phyloP scores from a whole-genome alignment of 2,888 invertebrate genomes.

The Oasisia sp. region DNA sequence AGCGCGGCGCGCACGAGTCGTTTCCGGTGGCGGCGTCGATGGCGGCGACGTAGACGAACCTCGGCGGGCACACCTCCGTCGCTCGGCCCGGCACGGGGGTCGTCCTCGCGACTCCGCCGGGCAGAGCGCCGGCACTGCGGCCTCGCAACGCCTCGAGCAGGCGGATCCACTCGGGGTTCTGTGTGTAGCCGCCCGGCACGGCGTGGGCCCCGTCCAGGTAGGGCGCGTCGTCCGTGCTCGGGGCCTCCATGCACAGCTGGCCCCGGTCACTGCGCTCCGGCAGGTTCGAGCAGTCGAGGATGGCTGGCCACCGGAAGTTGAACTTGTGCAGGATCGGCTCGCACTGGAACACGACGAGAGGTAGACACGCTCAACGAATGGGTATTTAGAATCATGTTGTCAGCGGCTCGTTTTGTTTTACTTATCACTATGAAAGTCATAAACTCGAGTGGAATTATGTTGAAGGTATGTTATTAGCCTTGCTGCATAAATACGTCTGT shows the following conservation, averaged over 20 bases:
- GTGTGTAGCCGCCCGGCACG: conserved; percentile 26
- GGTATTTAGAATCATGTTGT: too few relatives aligned
- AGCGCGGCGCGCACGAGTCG: conserved; percentile 65
- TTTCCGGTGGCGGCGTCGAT: conserved; percentile 35
- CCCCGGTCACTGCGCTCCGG: conserved; percentile 71
- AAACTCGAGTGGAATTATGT: too few relatives aligned
- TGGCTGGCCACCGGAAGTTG: conserved; percentile 76
- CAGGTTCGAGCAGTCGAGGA: conserved; percentile 82
- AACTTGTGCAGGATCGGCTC: conserved; percentile 74
- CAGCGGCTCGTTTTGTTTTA: too few relatives aligned
- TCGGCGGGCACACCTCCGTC: conserved; percentile 47
- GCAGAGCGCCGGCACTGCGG: not conserved
- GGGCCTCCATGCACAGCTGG: conserved; percentile 81
- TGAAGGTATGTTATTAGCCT: too few relatives aligned
- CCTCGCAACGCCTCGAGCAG: conserved; percentile 42
- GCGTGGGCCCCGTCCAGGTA: conserved; percentile 13
- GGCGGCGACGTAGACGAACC: conserved; percentile 54
- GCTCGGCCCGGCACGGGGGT: not conserved
- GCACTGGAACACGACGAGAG: conserved; percentile 46
- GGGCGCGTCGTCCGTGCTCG: conserved; percentile 43
- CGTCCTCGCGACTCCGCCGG: conserved; percentile 8
- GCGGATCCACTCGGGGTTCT: conserved; percentile 44
- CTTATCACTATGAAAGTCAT: too few relatives aligned
- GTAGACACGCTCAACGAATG: too few relatives aligned
- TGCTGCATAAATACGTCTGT: too few relatives aligned